phyloP scores from a whole-genome alignment of 30 jellyfish, hydroid and myxozoan species.

The Cassiopea xamachana region DNA sequence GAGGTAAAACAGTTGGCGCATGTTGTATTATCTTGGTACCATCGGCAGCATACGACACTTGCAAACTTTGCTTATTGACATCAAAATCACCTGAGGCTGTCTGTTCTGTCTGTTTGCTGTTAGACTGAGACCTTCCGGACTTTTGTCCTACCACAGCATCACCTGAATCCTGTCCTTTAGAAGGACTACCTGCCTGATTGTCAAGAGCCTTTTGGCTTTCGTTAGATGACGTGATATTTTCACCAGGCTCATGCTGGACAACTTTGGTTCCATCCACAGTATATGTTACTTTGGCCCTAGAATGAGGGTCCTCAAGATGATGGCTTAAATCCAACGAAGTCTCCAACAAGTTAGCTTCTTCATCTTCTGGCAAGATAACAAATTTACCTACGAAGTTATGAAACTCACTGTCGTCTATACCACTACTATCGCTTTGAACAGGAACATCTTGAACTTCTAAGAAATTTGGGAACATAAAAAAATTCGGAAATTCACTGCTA shows the following conservation, averaged over 20 bases:
- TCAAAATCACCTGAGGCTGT: not conserved
- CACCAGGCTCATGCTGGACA: constrained; percentile 52
- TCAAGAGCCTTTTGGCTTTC: not conserved
- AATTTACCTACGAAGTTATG: constrained; percentile 76
- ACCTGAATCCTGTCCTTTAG: not conserved
- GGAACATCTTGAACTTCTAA: constrained; percentile 54
- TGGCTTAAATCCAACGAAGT: constrained; percentile 55
- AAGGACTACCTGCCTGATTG: not conserved
- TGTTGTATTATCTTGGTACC: constrained; percentile 80
- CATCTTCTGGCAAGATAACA: constrained; percentile 75
- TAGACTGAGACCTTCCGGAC: not conserved
- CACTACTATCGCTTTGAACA: constrained; percentile 73
- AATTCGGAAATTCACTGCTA: constrained; percentile 1
- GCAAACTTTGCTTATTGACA: constrained; percentile 24
- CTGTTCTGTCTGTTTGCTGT: not conserved
- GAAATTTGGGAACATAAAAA: constrained; percentile 36
- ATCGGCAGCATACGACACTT: constrained; percentile 65
- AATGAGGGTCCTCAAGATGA: constrained; percentile 58
- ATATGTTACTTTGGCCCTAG: constrained; percentile 53
- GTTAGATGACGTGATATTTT: not conserved
- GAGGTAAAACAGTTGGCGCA: constrained; percentile 63
- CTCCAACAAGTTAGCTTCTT: constrained; percentile 63
- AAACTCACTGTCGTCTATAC: constrained; percentile 53
- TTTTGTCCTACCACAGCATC: not conserved
- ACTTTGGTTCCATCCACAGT: constrained; percentile 61